Base-by-base conservation (phyloP, 2,113 vertebrate genomes). In the Genyomyrus donnyi region DNA sequence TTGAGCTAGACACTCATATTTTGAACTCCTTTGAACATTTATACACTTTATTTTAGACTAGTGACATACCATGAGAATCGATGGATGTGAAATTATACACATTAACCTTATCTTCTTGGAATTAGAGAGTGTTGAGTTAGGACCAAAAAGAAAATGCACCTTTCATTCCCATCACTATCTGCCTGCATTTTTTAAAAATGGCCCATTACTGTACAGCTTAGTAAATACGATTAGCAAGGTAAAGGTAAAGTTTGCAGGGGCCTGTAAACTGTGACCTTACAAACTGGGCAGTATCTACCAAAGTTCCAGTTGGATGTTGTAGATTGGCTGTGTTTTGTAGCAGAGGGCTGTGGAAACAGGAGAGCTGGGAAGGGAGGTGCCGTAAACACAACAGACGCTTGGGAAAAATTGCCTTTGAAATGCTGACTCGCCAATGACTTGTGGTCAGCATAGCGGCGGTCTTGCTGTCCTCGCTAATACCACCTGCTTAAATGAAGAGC, bases 11-110 rank as follows among this genome's bases (percentile, higher is more conserved):
- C 94, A 95, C 94, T 96, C 93, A 92, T 95, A 94, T 95, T 96
- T 95, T 95, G 91, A 92, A 92, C 93, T 93, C 94, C 94, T 96
- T 96, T 96, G 95, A 96, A 96, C 95, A 94, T 95, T 94, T 94
- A 93, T 92, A 93, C 94, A 91, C 95, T 95, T 95, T 94, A 93
- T 93, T 93, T 92, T 42, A 93, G 94, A 94, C 93, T 92, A 93
- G 93, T 95, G 95, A 95, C 94, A 95, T 93, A 93, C 94, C 94
- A 92, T 94, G 94, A 92, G 94, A 94, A 96, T 95, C 92, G 92
- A 92, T 90, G 92, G 91, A 95, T 93, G 93, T 94, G 93, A 94
- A 96, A 95, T 95, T 94, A 95, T 92, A 94, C 95, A 96, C 93
- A 92, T 89, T 53, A 85, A 93, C 93, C 93, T 93, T 93, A 96